Evolutionary conservation across 2,113 vertebrate species (phyloP), one percentile per base, ranked within the genome.

Genomic region (Megaceryle torquata): DNA sequence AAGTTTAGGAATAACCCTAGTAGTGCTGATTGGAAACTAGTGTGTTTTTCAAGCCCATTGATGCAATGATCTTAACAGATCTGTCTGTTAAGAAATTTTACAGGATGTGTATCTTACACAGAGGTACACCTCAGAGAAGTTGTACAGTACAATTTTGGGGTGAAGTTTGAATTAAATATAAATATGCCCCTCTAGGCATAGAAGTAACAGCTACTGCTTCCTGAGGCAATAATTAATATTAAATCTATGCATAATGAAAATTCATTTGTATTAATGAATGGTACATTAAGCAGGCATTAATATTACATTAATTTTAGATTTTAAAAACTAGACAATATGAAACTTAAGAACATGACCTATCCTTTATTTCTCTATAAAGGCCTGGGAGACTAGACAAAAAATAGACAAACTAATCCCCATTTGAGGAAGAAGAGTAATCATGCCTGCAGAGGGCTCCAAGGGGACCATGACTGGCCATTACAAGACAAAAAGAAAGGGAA

Each of bases 241-340:
- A 95, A 92, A 95, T 91, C 64, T 90, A 90, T 83, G 59, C 71
- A 88, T 90, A 83, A 80, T 88, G 75, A 88, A 94, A 96, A 92
- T 88, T 93, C 35, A 93, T 88, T 88, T 90, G 21, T 92, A 96
- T 95, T 96, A 94, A 96, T 96, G 94, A 95, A 74, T 54, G 51
- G 64, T 46, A 24, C 46, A 95, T 90, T 93, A 77, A 77, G 35
- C 4, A 83, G 59, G 6, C 59, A 88, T 91, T 91, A 93, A 80
- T 83, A 70, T 54, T 91, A 15, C 46, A 91, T 93, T 93, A 67
- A 88, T 93, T 88, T 91, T 35, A 50, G 39, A 65, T 77, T 94
- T 80, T 37, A 16, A 60, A 94, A 81, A 59, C 14, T 33, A 59
- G 67, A 67, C 86, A n/a, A 61, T 43, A 35, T 37, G n/a, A 83